Base-by-base conservation (phyloP, 2,113 vertebrate species). In the Platysteira castanea region DNA sequence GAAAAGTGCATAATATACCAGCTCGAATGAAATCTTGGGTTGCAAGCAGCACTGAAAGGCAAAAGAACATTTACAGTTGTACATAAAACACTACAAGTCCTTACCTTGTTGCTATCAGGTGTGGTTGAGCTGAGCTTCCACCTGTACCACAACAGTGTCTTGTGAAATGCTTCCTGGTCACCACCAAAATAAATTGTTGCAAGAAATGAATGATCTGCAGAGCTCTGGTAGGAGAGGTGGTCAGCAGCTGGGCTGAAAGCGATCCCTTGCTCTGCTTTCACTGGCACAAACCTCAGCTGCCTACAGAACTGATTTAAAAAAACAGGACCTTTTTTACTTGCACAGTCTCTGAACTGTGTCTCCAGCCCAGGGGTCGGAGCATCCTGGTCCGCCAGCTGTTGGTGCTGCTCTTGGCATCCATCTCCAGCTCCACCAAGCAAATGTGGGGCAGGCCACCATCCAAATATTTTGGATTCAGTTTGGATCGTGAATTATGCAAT, bases 381-480 rank as follows among this genome's bases (percentile, higher is more conserved):
- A 57, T 78, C 49, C 71, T 5, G 14, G 50, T 47, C 64, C 2
- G 1, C 65, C 93, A 89, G 93, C 93, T 92, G 83, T 35, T 74
- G 76, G 79, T 70, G 68, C 89, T 84, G 86, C 68, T 78, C 80
- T 70, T 90, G 89, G 95, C 76, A 80, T 0, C 0, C 60, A 15
- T 46, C 68, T 65, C 50, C 87, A 79, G 71, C 67, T 74, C 87
- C 56, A 76, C 67, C 82, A 49, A 60, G 52, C 73, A 89, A 86
- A 79, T 15, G 4, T 42, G 73, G 80, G 69, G 74, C 0, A 1
- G 77, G 94, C 69, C 0, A 0, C 44, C 64, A 27, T 61, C 93
- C 91, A 96, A 93, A 67, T 90, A 81, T 65, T 86, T 90, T 46
- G 80, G 76, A 90, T 94, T 95, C 78, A 86, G 49, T 88, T 80